Evolutionary conservation across 2,113 vertebrate species (phyloP).

Genomic region (Thomomys bottae): DNA sequence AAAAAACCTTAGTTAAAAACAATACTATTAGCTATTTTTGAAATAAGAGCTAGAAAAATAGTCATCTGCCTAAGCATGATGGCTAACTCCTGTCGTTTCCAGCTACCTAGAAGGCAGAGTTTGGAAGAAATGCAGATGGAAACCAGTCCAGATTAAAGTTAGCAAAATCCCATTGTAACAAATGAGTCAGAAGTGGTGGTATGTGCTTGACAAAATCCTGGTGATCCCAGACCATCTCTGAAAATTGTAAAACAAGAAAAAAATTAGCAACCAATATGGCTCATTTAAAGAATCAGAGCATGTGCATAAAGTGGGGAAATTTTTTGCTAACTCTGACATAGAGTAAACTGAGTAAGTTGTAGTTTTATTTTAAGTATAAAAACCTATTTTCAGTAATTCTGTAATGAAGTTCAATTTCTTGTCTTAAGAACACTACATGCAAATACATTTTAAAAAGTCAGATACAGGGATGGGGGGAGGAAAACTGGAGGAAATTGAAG

Average conservation of each 20-base stretch:
- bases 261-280: neutral
- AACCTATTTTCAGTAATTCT: conserved; percentile 19
- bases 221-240: too few relatives aligned
- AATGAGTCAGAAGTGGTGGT: too few relatives aligned
- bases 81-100: too few relatives aligned
- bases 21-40: neutral
- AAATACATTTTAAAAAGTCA: neutral
- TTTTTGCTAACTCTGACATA: neutral
- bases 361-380: conserved; percentile 20
- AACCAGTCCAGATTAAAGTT: neutral
- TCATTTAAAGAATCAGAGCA: neutral
- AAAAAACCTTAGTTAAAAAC: neutral
- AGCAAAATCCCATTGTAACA: neutral
- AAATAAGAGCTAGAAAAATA: conserved; percentile 7
- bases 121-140: neutral
- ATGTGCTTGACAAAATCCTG: too few relatives aligned
- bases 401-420: neutral
- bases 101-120: neutral
- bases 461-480: neutral
- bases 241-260: neutral
- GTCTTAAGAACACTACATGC: neutral
- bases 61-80: neutral
- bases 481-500: too few relatives aligned
- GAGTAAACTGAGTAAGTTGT: neutral
- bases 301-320: neutral